phyloP scores from a whole-genome alignment of 2,888 invertebrate species.

The Acanthopleura granulata region DNA sequence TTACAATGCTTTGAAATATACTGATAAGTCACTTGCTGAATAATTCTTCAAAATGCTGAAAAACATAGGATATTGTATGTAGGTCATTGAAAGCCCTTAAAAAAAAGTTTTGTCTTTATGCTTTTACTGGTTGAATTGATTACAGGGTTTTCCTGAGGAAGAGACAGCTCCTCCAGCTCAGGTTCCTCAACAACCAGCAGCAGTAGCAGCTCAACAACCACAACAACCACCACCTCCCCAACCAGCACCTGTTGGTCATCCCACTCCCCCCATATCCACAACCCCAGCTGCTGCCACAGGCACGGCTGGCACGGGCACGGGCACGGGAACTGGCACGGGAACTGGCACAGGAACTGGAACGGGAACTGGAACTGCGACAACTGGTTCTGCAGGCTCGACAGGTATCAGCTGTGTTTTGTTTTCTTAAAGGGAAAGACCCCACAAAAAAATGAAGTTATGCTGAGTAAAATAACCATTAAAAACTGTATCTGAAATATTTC shows the following conservation, averaged over 20 bases:
- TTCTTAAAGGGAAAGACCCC: too few relatives aligned
- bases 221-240: slow-evolving; percentile 39
- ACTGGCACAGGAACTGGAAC: slow-evolving; percentile 13
- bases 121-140: slow-evolving; percentile 5
- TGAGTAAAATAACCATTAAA: too few relatives aligned
- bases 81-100: too few relatives aligned
- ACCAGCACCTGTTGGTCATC: slow-evolving; percentile 29
- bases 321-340: slow-evolving; percentile 21
- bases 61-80: too few relatives aligned
- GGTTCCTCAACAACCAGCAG: slow-evolving; percentile 27
- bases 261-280: slow-evolving; percentile 31
- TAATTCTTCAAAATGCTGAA: too few relatives aligned
- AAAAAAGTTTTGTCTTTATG: too few relatives aligned
- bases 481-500: too few relatives aligned
- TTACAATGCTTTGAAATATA: too few relatives aligned
- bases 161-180: slow-evolving; percentile 32
- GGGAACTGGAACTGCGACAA: slow-evolving; percentile 9
- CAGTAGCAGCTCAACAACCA: slow-evolving; percentile 33
- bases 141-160: slow-evolving; percentile 57
- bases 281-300: slow-evolving; percentile 32
- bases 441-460: too few relatives aligned
- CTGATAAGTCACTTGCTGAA: too few relatives aligned
- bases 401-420: too few relatives aligned
- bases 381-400: too few relatives aligned
- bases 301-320: slow-evolving; percentile 17